phyloP scores from a whole-genome alignment of 2,797 vertebrate species.

The Gymnothorax javanicus region DNA sequence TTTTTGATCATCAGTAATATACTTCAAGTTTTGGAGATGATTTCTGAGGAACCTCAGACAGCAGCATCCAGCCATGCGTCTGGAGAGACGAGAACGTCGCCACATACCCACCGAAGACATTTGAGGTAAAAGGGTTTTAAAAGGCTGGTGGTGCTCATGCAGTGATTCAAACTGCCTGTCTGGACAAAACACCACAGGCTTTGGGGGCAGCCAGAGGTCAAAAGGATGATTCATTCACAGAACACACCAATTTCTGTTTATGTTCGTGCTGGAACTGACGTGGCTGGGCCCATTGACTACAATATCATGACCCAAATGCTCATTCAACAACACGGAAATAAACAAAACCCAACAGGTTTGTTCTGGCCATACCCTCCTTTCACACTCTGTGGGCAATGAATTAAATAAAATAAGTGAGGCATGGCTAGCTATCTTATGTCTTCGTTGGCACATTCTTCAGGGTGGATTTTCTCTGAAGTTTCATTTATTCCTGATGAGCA shows the following conservation, averaged over 20 bases:
- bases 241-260: not conserved
- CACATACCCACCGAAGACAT: too few relatives aligned
- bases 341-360: not conserved
- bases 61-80: not conserved
- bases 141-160: not conserved
- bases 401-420: not conserved
- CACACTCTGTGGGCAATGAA: not conserved
- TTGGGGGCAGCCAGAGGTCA: conserved; percentile 5
- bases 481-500: not conserved
- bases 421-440: not conserved
- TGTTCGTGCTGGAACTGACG: not conserved
- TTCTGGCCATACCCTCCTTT: not conserved
- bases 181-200: not conserved
- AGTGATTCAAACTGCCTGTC: not conserved
- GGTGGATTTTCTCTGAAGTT: not conserved
- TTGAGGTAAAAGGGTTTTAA: conserved; percentile 3
- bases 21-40: not conserved
- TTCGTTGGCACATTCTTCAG: not conserved
- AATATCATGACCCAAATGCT: not conserved
- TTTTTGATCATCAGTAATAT: conserved; percentile 6
- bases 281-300: not conserved
- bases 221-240: not conserved
- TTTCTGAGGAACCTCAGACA: not conserved
- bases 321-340: not conserved
- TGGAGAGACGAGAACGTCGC: not conserved